Evolutionary conservation across 1,140 invertebrate genomes (phyloP), one percentile per base, ranked within the genome.

Genomic region (Paramacrobiotus metropolitanus): DNA sequence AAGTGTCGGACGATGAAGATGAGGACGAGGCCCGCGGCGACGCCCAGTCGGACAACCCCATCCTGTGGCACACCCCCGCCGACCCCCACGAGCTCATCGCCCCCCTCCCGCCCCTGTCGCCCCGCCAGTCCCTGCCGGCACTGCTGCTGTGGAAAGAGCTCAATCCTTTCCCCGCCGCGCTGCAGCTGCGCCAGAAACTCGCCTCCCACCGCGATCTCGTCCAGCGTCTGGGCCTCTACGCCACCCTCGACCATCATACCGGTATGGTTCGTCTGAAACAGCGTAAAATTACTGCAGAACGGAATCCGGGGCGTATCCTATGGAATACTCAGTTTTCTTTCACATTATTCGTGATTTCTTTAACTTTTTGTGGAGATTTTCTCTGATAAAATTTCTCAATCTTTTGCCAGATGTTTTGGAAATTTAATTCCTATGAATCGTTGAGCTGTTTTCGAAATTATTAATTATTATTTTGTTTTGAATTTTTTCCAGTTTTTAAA

Each of bases 121-220:
- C 60, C 68, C 74, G 61, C 66, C 68, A 60, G 71, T 72, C 45
- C 65, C 69, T 28, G 72, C 76, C 59, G 67, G 70, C 24, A 72
- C 77, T 76, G 64, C 74, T 82, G 28, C 67, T 74, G 60, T 65
- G 65, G 63, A 73, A 75, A 65, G 67, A 76, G 44, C 45, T 68
- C 59, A 48, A n/a, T 29, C 48, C 29, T 60, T 82, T 62, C 2
- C 40, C 80, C 84, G 21, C 31, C 21, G 21, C 62, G 55, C 18
- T 34, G 29, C 18, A 24, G 20, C 15, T 62, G 40, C 55, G 67
- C 75, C 78, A 65, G 81, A 81, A 30, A 67, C 62, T n/a, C 71
- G 73, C 44, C 30, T 61, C 68, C n/a, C 31, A 65, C 2, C 61
- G 71, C 44, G 69, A 71, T 60, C 64, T 66, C 31, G 69, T 55